Percentiles rank a stretch among this genome's conserved stretches.
These are phyloP conservation scores for Zaprionus africanus DNA, from an alignment of 1,140 invertebrate genomes.

Conservation along the genomic window DNA sequence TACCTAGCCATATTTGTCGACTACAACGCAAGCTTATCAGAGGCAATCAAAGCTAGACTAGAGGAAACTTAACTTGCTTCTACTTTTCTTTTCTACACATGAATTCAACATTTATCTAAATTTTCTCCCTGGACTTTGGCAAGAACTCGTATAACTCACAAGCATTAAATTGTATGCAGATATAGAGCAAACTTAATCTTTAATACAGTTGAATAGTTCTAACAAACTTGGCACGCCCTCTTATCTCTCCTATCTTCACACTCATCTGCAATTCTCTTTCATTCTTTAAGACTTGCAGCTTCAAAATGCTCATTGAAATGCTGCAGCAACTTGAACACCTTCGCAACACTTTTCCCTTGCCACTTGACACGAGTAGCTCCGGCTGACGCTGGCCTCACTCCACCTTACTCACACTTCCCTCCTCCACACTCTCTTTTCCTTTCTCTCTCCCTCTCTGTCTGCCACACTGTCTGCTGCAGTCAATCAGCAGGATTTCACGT, in stretches of 20 bases:
- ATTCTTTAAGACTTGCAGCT: constrained; percentile 23
- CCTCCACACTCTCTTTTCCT: background rate
- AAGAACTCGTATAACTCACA: too few relatives aligned
- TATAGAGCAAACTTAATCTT: too few relatives aligned
- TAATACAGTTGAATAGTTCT: too few relatives aligned
- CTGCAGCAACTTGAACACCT: constrained; percentile 33
- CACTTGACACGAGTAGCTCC: constrained; percentile 9
- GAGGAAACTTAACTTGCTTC: too few relatives aligned
- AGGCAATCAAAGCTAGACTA: too few relatives aligned
- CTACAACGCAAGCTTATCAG: too few relatives aligned
- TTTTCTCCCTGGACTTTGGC: too few relatives aligned
- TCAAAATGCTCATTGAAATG: constrained; percentile 28
- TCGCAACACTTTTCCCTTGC: constrained; percentile 19
- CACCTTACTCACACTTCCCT: background rate
- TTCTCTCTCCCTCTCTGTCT: background rate
- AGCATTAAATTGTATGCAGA: too few relatives aligned
- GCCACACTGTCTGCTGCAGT: constrained; percentile 9
- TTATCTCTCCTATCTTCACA: background rate
- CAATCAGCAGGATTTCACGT: constrained; percentile 71
- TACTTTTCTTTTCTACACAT: too few relatives aligned
- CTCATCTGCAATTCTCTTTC: background rate
- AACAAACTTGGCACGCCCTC: background rate
- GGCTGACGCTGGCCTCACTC: too few relatives aligned
- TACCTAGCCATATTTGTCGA: too few relatives aligned
- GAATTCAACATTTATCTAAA: too few relatives aligned